phyloP scores from a whole-genome alignment of 2,113 vertebrate species.

The Nannobrachium achirus region DNA sequence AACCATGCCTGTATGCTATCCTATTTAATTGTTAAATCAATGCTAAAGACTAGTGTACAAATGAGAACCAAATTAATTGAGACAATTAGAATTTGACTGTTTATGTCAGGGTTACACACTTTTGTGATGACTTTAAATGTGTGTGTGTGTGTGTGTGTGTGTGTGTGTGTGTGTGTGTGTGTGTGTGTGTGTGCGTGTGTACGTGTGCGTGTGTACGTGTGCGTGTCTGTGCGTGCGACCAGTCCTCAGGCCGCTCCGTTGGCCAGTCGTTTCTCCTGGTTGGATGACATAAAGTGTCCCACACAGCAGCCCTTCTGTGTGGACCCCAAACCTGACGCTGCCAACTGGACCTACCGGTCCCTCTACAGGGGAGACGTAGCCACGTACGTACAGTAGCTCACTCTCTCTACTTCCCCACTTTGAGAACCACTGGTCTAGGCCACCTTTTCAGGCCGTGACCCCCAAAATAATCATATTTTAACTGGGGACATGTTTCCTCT shows the following conservation, averaged over 20 bases:
- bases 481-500: too few species aligned
- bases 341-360: constrained; percentile 97
- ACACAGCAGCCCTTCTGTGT: constrained; percentile 82
- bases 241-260: constrained; percentile 52
- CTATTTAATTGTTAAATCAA: too few species aligned
- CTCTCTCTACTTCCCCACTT: background rate
- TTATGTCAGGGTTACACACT: too few species aligned
- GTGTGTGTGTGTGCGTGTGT: background rate
- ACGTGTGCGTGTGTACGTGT: constrained; percentile 8
- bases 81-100: too few species aligned
- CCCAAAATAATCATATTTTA: too few species aligned
- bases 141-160: background rate
- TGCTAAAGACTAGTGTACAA: too few species aligned
- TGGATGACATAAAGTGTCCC: constrained; percentile 85
- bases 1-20: too few species aligned
- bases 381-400: constrained; percentile 82
- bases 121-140: too few species aligned
- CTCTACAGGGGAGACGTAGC: constrained; percentile 92
- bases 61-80: too few species aligned
- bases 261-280: constrained; percentile 79
- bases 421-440: too few species aligned
- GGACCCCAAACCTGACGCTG: constrained; percentile 87
- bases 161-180: background rate
- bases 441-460: too few species aligned
- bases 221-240: constrained; percentile 7